Base-by-base conservation (phyloP, 2,797 vertebrate genomes). In the Odontamblyopus lacepedii region DNA sequence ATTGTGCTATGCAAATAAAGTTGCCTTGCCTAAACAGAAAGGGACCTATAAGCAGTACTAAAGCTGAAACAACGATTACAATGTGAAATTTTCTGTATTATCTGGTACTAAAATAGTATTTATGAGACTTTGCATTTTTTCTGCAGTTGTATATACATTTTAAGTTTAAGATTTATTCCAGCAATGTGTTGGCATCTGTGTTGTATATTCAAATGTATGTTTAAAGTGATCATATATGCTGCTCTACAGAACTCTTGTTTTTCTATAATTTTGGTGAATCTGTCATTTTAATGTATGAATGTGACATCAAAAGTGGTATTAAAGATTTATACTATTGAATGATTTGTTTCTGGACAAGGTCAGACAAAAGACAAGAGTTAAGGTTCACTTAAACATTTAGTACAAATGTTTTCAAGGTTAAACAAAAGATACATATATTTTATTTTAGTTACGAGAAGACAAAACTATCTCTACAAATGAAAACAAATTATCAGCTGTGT, bases 321-420 rank as follows among this genome's bases (percentile, higher is more conserved):
- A 62, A 62, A 62, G 29, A 35, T 62, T 35, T 62, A 8, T 38
- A 35, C 19, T 2, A 38, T 19, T n/a, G 16, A 62, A 32, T 48
- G n/a, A 48, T 44, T 64, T 64, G 38, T 48, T 23, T 66, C 15
- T 65, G 23, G n/a, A 64, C 35, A 65, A 65, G n/a, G 63, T n/a
- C 41, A 50, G 12, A 16, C 41, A 65, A 27, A 50, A 50, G 38
- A 41, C 4, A 50, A 7, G 0, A 15, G 16, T 66, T 51, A 30
- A 19, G 44, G 15, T 30, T 66, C 6, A 51, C 38, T 16, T 66
- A 29, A 50, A 29, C 44, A 66, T 66, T 66, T 50, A 66, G 41
- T 30, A 15, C 23, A 50, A 50, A 64, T 64, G 38, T 44, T 35
- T 41, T 64, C n/a, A 26, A 65, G 63, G 23, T 6, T 16, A 65